A percentile compares a stretch with the other conserved stretches of the same genome.
phyloP scores from a whole-genome alignment of 2,888 invertebrate genomes.

The Drosophila yooni region DNA sequence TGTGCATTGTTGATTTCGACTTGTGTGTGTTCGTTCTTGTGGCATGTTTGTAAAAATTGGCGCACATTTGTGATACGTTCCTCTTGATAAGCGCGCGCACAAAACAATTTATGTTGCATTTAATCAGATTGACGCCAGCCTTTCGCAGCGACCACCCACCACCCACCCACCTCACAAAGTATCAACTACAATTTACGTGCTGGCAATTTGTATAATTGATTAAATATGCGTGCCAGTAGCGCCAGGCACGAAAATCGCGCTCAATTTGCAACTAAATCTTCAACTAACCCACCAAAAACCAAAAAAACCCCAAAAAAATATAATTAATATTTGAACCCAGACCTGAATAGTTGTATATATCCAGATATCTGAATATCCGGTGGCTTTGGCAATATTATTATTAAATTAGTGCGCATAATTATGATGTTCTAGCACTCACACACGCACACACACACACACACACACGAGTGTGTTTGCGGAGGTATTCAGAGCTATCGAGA shows the following conservation, averaged over 20 bases:
- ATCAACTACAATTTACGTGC: conserved; percentile 47
- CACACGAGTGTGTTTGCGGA: conserved; percentile 12
- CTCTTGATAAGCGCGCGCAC: conserved; percentile 46
- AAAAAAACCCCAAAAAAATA: background rate
- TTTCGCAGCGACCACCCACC: background rate
- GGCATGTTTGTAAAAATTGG: conserved; percentile 57
- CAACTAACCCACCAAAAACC: background rate
- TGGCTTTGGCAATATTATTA: conserved; percentile 51
- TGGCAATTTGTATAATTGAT: conserved; percentile 78
- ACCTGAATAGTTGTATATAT: conserved; percentile 26
- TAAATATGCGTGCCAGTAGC: conserved; percentile 65
- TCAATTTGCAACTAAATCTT: conserved; percentile 48
- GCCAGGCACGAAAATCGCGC: conserved; percentile 59
- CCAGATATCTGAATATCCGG: conserved; percentile 18
- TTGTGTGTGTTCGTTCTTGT: conserved; percentile 24
- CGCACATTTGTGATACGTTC: conserved; percentile 53
- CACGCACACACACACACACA: background rate
- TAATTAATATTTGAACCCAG: conserved; percentile 44
- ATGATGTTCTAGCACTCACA: conserved; percentile 41
- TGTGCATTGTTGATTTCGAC: conserved; percentile 4
- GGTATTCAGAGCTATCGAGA: conserved; percentile 22
- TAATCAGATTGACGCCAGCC: conserved; percentile 70
- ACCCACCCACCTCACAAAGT: background rate
- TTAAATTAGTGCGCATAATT: conserved; percentile 62
- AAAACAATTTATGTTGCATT: conserved; percentile 69